Percentiles rank a stretch among this genome's conserved stretches.
Evolutionary conservation across 2,797 vertebrate species (phyloP).

Genomic region (Allobates femoralis): DNA sequence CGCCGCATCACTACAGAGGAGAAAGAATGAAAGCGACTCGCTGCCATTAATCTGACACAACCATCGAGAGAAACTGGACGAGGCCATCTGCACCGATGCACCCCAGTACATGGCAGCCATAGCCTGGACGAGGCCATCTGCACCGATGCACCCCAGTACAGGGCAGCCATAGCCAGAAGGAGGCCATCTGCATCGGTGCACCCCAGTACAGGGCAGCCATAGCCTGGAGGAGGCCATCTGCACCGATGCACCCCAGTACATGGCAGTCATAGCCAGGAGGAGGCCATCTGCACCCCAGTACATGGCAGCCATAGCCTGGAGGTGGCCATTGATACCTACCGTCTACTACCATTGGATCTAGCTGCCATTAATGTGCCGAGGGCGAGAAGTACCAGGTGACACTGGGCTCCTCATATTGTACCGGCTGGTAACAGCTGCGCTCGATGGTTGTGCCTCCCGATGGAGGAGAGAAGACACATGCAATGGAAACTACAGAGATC

Average conservation of each 20-base stretch:
- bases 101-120: no score
- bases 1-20: not conserved
- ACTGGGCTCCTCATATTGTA: not conserved
- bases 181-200: no score
- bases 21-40: not conserved
- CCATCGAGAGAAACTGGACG: not conserved
- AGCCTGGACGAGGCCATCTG: not conserved
- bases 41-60: not conserved
- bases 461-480: not conserved
- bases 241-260: no score
- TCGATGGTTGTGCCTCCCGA: not conserved
- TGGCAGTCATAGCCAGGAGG: not conserved
- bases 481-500: not conserved
- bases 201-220: no score
- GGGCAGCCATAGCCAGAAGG: not conserved
- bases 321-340: no score
- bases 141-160: no score
- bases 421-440: not conserved
- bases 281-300: no score
- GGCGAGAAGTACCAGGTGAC: not conserved
- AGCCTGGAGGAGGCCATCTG: not conserved
- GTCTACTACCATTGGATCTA: no score
- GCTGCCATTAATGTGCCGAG: no score
- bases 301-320: not conserved
- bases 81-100: no score